Percentiles rank a stretch among this genome's conserved stretches.
phyloP scores from a whole-genome alignment of 2,113 vertebrate species.

The Empidonax traillii region DNA sequence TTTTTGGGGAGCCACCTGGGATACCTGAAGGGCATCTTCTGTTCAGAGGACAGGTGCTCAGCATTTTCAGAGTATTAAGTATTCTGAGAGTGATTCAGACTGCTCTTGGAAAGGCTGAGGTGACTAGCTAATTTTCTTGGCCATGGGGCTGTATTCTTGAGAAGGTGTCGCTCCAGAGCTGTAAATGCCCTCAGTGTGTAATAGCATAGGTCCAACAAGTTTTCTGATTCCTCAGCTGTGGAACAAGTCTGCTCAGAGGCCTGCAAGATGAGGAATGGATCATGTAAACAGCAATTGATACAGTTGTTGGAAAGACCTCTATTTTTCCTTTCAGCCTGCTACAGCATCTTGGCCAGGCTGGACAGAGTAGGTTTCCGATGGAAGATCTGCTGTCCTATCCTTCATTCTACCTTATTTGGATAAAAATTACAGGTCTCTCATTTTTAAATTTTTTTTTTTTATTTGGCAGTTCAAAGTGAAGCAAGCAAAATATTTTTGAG shows the following conservation, averaged over 20 bases:
- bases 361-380: not conserved
- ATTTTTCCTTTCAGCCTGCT: not conserved
- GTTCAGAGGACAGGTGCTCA: not conserved
- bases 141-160: not conserved
- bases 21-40: not conserved
- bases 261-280: not conserved
- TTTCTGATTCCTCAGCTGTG: not conserved
- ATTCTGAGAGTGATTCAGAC: not conserved
- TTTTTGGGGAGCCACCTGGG: not conserved
- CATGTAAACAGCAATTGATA: not conserved
- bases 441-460: not conserved
- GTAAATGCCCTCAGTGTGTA: not conserved
- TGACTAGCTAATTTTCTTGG: not conserved
- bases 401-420: not conserved
- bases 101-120: not conserved
- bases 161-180: accelerated
- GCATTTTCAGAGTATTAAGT: not conserved
- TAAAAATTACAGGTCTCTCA: not conserved
- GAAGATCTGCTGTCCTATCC: not conserved
- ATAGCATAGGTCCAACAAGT: not conserved
- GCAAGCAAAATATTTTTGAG: not conserved
- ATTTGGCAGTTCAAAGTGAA: not conserved
- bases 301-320: not conserved
- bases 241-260: not conserved
- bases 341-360: not conserved